A percentile compares a stretch with the other conserved stretches of the same genome.
Evolutionary conservation across 35 echinoderm and acorn worm genomes (phyloP).

Genomic region (Amphiura filiformis): DNA sequence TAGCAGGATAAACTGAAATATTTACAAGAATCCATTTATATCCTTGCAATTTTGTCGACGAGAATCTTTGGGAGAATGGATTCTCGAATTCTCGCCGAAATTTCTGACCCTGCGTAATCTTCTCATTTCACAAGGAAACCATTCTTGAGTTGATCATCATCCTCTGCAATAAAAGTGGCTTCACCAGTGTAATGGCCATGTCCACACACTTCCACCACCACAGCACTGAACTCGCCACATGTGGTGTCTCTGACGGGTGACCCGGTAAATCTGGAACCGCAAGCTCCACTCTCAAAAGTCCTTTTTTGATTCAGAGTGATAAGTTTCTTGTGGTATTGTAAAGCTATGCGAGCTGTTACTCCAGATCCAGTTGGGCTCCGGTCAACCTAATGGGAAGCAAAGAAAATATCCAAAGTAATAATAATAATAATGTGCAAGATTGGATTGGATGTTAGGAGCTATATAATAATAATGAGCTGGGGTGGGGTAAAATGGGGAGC

Average conservation of each 20-base stretch:
- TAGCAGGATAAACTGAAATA: too few species aligned
- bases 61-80: too few species aligned
- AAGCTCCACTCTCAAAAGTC: constrained; percentile 61
- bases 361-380: constrained; percentile 85
- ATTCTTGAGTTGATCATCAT: constrained; percentile 56
- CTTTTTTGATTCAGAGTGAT: constrained; percentile 60
- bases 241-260: constrained; percentile 49
- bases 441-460: neutral
- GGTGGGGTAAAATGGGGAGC: too few species aligned
- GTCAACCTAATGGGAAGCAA: constrained; percentile 64
- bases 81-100: too few species aligned
- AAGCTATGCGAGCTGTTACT: constrained; percentile 72
- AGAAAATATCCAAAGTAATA: neutral
- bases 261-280: constrained; percentile 59
- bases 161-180: constrained; percentile 60
- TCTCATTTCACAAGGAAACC: constrained; percentile 73
- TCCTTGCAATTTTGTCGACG: too few species aligned
- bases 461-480: too few species aligned
- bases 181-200: constrained; percentile 74
- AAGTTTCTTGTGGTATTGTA: constrained; percentile 75
- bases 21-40: too few species aligned
- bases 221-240: constrained; percentile 68
- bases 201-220: constrained; percentile 87
- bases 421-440: neutral
- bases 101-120: too few species aligned